A percentile compares a stretch with the other conserved stretches of the same genome.
These are phyloP conservation scores for Thecocarcelia acutangulata DNA, from an alignment of 2,888 invertebrate genomes.

Conservation along the genomic window DNA sequence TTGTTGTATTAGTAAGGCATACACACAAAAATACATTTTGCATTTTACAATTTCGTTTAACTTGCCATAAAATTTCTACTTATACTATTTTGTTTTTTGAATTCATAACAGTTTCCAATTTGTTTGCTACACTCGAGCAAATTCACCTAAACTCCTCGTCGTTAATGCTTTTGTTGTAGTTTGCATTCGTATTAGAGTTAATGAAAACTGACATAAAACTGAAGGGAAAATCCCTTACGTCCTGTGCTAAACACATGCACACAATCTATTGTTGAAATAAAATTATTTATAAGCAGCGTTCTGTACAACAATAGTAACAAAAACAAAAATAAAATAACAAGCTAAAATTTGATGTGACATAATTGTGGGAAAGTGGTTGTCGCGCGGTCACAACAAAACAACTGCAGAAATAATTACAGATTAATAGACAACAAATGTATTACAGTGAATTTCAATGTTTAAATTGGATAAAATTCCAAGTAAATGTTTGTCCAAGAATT, in stretches of 20 bases:
- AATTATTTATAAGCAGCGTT: slow-evolving; percentile 41
- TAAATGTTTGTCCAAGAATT: slow-evolving; percentile 9
- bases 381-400: neutral
- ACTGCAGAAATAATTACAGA: slow-evolving; percentile 27
- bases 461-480: slow-evolving; percentile 36
- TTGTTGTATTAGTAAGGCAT: too few species aligned
- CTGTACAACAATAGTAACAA: slow-evolving; percentile 10
- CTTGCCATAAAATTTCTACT: slow-evolving; percentile 49
- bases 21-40: too few species aligned
- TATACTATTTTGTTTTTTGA: slow-evolving; percentile 14
- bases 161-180: neutral
- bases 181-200: slow-evolving; percentile 4
- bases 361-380: neutral
- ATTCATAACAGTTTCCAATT: slow-evolving; percentile 15
- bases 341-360: slow-evolving; percentile 8
- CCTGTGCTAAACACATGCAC: slow-evolving; percentile 22
- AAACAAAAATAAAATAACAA: slow-evolving; percentile 4
- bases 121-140: neutral
- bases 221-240: slow-evolving; percentile 45
- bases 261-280: slow-evolving; percentile 41
- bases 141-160: neutral
- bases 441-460: slow-evolving; percentile 4
- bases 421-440: neutral
- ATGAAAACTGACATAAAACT: slow-evolving; percentile 39
- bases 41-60: slow-evolving; percentile 32